A percentile compares a stretch with the other conserved stretches of the same genome.
Conservation (phyloP, 2,113 vertebrate species). For the Ciconia stormi region DNA sequence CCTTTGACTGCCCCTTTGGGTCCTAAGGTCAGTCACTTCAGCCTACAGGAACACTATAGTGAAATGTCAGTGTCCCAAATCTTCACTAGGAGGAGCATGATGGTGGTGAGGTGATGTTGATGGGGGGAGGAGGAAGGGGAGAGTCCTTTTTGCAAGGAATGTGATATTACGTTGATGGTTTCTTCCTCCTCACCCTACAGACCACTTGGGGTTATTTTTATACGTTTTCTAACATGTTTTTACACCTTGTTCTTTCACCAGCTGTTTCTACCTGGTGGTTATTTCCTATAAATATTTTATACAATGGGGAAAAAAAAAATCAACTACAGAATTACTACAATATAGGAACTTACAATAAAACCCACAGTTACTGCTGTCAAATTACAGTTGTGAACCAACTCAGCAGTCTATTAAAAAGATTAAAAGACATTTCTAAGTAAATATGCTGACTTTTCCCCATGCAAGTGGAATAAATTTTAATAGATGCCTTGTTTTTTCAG, state of each 20-base stretch:
- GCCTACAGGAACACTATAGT: rapidly evolving
- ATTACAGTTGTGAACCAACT: neutral
- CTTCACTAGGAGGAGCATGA: neutral
- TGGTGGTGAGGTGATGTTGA: neutral
- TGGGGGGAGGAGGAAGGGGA: neutral
- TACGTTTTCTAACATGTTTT: neutral
- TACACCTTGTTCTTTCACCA: neutral
- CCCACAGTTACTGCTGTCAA: neutral
- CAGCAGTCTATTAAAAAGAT: neutral
- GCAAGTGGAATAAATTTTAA: neutral
- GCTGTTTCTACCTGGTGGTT: neutral
- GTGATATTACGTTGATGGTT: neutral
- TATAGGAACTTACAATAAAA: neutral
- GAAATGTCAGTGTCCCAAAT: neutral
- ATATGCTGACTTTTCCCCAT: neutral
- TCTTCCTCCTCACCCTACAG: neutral
- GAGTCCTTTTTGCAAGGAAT: neutral
- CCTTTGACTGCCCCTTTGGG: neutral
- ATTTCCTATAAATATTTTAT: neutral
- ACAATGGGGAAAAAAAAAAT: neutral
- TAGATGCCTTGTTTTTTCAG: neutral
- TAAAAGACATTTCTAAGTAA: neutral
- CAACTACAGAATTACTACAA: neutral
- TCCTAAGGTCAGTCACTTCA: neutral
- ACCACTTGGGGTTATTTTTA: neutral